These are phyloP conservation scores for Rhombomys opimus DNA, from an alignment of 2,113 vertebrate species.

Conservation along the genomic window DNA sequence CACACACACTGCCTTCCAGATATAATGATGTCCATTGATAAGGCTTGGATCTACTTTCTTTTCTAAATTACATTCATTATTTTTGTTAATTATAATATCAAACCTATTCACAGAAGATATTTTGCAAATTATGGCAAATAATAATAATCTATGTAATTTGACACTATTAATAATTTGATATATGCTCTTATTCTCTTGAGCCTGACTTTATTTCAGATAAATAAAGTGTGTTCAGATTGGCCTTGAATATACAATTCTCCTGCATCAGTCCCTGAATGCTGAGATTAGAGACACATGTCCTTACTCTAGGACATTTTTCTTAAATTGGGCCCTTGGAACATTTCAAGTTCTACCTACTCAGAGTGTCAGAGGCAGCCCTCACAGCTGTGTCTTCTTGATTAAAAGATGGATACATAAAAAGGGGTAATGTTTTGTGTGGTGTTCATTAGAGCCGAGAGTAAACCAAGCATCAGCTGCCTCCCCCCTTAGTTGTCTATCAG, in stretches of 20 bases:
- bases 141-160: neutral
- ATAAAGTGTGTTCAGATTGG: neutral
- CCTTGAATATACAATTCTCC: neutral
- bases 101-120: conserved; percentile 20
- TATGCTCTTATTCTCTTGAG: neutral
- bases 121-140: neutral
- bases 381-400: neutral
- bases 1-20: neutral
- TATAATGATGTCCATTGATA: neutral
- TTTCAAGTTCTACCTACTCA: conserved; percentile 3
- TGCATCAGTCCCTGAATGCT: neutral
- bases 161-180: neutral
- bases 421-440: neutral
- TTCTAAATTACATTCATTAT: neutral
- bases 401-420: conserved; percentile 40
- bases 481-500: neutral
- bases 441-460: neutral
- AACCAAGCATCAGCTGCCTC: neutral
- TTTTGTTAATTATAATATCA: conserved; percentile 26
- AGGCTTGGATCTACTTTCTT: conserved; percentile 7
- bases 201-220: neutral
- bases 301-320: neutral
- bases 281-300: neutral
- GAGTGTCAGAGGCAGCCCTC: conserved; percentile 3
- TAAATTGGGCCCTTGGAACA: neutral